phyloP scores from a whole-genome alignment of 2,113 vertebrate genomes.

The Tapirus terrestris region DNA sequence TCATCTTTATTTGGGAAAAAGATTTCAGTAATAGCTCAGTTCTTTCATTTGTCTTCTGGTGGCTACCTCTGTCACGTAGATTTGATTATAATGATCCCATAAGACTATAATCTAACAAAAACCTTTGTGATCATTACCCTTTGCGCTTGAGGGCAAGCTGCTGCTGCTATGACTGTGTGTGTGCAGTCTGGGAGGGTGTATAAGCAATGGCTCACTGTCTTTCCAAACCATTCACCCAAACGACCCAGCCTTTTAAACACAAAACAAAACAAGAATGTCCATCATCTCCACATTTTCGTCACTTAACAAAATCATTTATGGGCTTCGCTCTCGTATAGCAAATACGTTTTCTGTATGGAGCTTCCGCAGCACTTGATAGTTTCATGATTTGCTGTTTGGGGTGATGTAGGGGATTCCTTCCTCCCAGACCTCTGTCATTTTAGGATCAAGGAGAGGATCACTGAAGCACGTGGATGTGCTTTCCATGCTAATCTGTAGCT shows the following conservation, averaged over 20 bases:
- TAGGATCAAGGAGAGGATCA: not conserved
- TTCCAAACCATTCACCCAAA: not conserved
- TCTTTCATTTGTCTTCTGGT: conserved; percentile 2
- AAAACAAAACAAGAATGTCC: not conserved
- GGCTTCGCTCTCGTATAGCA: accelerated
- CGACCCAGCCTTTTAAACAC: not conserved
- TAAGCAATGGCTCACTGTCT: not conserved
- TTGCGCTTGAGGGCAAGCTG: accelerated
- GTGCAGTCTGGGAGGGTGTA: accelerated
- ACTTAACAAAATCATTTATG: not conserved
- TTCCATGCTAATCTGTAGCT: not conserved
- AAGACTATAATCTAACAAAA: not conserved
- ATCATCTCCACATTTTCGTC: not conserved
- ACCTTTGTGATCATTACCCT: not conserved
- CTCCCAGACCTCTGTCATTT: not conserved
- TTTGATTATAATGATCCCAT: not conserved
- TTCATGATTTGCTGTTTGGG: not conserved
- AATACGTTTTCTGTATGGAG: not conserved
- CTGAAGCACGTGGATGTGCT: not conserved
- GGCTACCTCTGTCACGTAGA: not conserved
- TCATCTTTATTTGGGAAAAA: not conserved
- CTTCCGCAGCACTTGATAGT: not conserved
- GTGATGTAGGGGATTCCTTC: not conserved
- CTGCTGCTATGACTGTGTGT: not conserved
- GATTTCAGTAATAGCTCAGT: not conserved